Evolutionary conservation across 2,113 vertebrate genomes (phyloP), one percentile per base, ranked within the genome.

Genomic region (Sapayoa aenigma): DNA sequence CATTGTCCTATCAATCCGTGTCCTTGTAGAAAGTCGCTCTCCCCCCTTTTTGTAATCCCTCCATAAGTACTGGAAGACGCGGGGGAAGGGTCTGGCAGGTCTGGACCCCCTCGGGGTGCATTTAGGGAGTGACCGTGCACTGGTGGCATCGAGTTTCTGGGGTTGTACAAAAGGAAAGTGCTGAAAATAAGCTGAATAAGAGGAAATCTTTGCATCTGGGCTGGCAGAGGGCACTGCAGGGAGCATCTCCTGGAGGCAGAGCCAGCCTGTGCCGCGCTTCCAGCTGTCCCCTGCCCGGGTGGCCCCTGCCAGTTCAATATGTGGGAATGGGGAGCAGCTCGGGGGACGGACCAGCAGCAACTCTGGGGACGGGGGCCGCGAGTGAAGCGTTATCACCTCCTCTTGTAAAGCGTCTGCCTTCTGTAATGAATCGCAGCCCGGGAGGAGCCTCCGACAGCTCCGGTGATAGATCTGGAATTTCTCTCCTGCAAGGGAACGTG

Each of bases 51-150:
- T 63, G 11, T 33, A 23, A 20, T 49, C 56, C 18, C 15, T 2
- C 4, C 49, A 49, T 5, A 28, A 24, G 13, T 22, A 4, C 9
- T 31, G n/a, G 46, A 21, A 22, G 33, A 33, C 28, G 30, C 56
- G 27, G 20, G 20, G 21, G 35, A 15, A 41, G 30, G 67, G 25
- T 69, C 41, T 66, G 46, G 30, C 14, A 15, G 9, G 11, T 28
- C 25, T 47, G 33, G 31, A 25, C 10, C 27, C 11, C 25, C 55
- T 55, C 4, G 14, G 33, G 53, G 0, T 33, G 35, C 7, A 15
- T 79, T 69, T 44, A 42, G 42, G 42, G 69, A 50, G 20, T 1
- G 8, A 6, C 25, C 0, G 0, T 5, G 15, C 3, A 0, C 14
- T 1, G 2, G 9, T n/a, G 65, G 62, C 35, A 0, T 5, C 2